Evolutionary conservation across 1,140 invertebrate genomes (phyloP).

Genomic region (Drosophila sulfurigaster): DNA sequence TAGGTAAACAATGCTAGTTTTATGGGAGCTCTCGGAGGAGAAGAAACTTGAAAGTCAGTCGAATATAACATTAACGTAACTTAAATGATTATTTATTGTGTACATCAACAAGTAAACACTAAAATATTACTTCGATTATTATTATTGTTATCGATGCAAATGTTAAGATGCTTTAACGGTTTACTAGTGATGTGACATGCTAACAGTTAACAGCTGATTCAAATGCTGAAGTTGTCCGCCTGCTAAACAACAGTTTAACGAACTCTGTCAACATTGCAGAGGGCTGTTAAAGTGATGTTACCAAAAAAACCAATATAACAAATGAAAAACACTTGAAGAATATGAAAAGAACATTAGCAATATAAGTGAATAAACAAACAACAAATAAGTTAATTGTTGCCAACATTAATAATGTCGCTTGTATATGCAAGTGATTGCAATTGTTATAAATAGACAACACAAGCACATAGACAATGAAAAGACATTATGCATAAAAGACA

Average conservation of each 20-base stretch:
- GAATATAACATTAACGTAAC: too few species aligned
- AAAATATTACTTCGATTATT: too few species aligned
- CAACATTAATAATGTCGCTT: neutral
- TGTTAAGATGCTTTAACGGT: too few species aligned
- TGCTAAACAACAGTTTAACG: conserved; percentile 1
- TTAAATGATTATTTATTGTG: too few species aligned
- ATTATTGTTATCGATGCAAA: too few species aligned
- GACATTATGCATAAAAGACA: conserved; percentile 9
- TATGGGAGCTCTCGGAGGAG: too few species aligned
- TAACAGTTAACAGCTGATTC: too few species aligned
- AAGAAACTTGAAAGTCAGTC: too few species aligned
- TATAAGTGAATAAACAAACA: neutral
- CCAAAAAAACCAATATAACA: conserved; percentile 23
- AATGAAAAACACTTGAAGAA: conserved; percentile 8
- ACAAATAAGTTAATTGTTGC: neutral
- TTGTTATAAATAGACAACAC: neutral
- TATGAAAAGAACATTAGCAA: neutral
- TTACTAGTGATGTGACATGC: too few species aligned
- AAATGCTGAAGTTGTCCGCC: neutral
- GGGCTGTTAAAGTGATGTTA: conserved; percentile 21
- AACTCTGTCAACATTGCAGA: neutral
- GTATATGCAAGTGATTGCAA: neutral
- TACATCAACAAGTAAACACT: too few species aligned
- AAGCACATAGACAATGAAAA: conserved; percentile 6
- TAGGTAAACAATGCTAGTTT: too few species aligned